Conservation (phyloP, 1,140 invertebrate species). For the Cydia amplana region DNA sequence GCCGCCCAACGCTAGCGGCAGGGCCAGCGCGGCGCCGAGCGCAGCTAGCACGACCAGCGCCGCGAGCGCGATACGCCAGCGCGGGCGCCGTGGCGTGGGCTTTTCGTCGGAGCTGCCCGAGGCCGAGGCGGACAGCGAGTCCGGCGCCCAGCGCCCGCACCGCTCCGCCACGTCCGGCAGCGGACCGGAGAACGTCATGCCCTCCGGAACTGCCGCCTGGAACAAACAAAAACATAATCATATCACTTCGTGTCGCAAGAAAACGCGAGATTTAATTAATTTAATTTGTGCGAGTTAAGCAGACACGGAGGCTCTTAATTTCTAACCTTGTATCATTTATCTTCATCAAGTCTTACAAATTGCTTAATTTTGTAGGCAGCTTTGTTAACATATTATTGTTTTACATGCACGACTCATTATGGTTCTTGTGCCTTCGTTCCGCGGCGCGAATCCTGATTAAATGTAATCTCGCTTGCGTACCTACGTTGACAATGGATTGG, state of each 20-base stretch:
- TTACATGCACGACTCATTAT: slow-evolving; percentile 31
- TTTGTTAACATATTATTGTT: slow-evolving; percentile 31
- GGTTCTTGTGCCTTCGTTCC: slow-evolving; percentile 38
- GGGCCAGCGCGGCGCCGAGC: slow-evolving; percentile 69
- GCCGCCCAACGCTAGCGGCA: slow-evolving; percentile 74
- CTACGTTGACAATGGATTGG: slow-evolving; percentile 45
- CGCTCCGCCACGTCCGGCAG: slow-evolving; percentile 77
- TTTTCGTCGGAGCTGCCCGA: slow-evolving; percentile 77
- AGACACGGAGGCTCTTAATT: slow-evolving; percentile 21
- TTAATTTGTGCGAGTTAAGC: slow-evolving; percentile 29
- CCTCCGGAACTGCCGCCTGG: slow-evolving; percentile 73
- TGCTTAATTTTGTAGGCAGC: slow-evolving; percentile 30
- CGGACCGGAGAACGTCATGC: slow-evolving; percentile 74
- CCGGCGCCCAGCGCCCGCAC: slow-evolving; percentile 75
- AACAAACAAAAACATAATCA: slow-evolving; percentile 46
- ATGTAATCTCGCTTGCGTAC: slow-evolving; percentile 46
- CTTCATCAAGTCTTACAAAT: slow-evolving; percentile 33
- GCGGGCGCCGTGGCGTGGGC: slow-evolving; percentile 67
- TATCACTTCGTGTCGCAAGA: not conserved
- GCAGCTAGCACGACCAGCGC: slow-evolving; percentile 69
- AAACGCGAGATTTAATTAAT: slow-evolving; percentile 25
- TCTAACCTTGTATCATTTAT: slow-evolving; percentile 30
- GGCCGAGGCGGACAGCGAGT: slow-evolving; percentile 72
- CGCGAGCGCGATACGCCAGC: slow-evolving; percentile 73
- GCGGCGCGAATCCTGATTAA: slow-evolving; percentile 49